A percentile compares a stretch with the other conserved stretches of the same genome.
These are phyloP conservation scores for Eueremaeus valkanovi DNA, from an alignment of 2,888 invertebrate species.

Conservation along the genomic window DNA sequence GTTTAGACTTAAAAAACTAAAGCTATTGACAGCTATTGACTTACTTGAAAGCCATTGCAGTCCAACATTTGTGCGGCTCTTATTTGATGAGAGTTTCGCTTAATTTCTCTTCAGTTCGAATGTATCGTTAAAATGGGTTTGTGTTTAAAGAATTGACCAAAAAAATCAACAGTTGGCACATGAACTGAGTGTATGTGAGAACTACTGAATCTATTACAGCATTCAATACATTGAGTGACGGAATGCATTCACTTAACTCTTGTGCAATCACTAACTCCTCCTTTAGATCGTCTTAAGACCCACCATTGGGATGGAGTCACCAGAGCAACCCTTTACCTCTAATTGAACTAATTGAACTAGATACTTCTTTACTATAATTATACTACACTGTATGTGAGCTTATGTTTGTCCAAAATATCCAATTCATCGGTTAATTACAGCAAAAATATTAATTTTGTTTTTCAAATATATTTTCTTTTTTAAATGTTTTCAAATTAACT, in stretches of 20 bases:
- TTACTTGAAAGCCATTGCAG: slow-evolving; percentile 34
- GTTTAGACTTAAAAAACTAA: background rate
- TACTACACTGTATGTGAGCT: too few species aligned
- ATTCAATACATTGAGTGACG: slow-evolving; percentile 11
- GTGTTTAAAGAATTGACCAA: background rate
- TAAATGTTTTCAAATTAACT: too few species aligned
- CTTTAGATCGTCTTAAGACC: slow-evolving; percentile 31
- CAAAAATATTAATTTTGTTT: too few species aligned
- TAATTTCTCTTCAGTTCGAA: background rate
- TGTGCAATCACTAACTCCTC: slow-evolving; percentile 26
- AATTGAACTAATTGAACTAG: background rate
- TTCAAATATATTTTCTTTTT: too few species aligned
- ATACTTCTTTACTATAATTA: too few species aligned
- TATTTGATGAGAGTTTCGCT: background rate
- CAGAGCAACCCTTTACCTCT: slow-evolving; percentile 22
- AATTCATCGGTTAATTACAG: too few species aligned
- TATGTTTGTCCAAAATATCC: too few species aligned
- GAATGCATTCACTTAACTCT: slow-evolving; percentile 5
- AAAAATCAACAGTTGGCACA: slow-evolving; percentile 29
- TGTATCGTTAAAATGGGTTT: background rate
- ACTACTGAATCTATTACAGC: slow-evolving; percentile 25
- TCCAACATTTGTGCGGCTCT: slow-evolving; percentile 15
- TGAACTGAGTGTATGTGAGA: slow-evolving; percentile 3
- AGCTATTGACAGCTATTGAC: slow-evolving; percentile 13
- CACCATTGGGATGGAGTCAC: slow-evolving; percentile 17